Conservation (phyloP, 2,797 vertebrate genomes). For the Falco concolor region DNA sequence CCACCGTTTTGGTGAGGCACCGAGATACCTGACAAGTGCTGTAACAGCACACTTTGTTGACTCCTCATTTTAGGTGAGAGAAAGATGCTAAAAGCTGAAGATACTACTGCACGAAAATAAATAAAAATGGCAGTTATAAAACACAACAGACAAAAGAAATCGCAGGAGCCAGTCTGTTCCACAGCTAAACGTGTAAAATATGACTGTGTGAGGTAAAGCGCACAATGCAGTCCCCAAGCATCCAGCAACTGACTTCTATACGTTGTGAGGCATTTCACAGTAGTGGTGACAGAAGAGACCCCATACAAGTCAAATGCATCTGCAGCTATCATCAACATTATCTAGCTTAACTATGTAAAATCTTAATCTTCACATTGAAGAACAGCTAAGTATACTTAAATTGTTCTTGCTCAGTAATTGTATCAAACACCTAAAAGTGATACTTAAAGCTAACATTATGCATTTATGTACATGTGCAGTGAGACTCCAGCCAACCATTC, state of each 20-base stretch:
- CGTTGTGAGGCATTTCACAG: background rate
- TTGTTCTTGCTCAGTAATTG: background rate
- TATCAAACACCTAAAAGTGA: background rate
- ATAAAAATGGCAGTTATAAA: background rate
- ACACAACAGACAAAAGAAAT: background rate
- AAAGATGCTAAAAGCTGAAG: background rate
- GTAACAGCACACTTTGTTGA: background rate
- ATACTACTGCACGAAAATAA: background rate
- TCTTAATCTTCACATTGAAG: background rate
- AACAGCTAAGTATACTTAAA: background rate
- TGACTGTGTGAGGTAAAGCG: accelerated
- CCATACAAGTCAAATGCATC: background rate
- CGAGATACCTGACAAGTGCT: background rate
- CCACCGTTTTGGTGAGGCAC: background rate
- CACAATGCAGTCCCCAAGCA: background rate
- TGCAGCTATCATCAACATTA: background rate
- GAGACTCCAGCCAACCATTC: background rate
- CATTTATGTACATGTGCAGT: background rate
- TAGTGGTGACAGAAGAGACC: background rate
- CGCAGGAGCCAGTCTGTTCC: background rate
- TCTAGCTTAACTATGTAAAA: background rate
- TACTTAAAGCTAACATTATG: background rate
- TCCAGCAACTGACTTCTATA: background rate
- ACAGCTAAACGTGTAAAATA: background rate
- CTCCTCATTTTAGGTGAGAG: background rate